phyloP scores from a whole-genome alignment of 2,888 invertebrate species.

The Tinea semifulvella region DNA sequence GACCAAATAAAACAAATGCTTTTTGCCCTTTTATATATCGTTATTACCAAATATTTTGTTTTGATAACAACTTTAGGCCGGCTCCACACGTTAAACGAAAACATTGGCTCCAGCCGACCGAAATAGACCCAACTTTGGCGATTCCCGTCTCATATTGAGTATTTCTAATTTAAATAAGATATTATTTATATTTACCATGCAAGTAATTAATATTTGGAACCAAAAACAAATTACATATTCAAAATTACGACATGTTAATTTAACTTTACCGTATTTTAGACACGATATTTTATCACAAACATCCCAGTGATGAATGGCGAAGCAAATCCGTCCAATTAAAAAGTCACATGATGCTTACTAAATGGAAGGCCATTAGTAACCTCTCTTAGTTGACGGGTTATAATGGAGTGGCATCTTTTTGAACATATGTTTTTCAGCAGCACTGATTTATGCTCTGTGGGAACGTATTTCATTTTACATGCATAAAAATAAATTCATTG shows the following conservation, averaged over 20 bases:
- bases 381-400: slow-evolving; percentile 11
- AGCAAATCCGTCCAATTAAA: slow-evolving; percentile 48
- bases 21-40: too few species aligned
- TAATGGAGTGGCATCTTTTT: slow-evolving; percentile 9
- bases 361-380: slow-evolving; percentile 30
- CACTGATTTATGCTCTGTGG: not conserved
- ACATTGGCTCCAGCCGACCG: too few species aligned
- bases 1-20: too few species aligned
- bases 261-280: not conserved
- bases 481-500: too few species aligned
- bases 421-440: slow-evolving; percentile 9
- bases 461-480: not conserved
- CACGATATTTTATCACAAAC: slow-evolving; percentile 12
- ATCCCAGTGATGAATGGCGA: slow-evolving; percentile 38
- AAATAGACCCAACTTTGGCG: too few species aligned
- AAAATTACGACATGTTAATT: slow-evolving; percentile 11
- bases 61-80: too few species aligned
- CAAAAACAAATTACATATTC: slow-evolving; percentile 2
- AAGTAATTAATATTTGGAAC: not conserved
- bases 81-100: too few species aligned
- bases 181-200: too few species aligned
- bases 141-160: too few species aligned
- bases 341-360: slow-evolving; percentile 39
- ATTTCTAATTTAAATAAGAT: too few species aligned
- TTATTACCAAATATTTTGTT: too few species aligned